phyloP scores from a whole-genome alignment of 2,888 invertebrate species.

The Heliconius sara region DNA sequence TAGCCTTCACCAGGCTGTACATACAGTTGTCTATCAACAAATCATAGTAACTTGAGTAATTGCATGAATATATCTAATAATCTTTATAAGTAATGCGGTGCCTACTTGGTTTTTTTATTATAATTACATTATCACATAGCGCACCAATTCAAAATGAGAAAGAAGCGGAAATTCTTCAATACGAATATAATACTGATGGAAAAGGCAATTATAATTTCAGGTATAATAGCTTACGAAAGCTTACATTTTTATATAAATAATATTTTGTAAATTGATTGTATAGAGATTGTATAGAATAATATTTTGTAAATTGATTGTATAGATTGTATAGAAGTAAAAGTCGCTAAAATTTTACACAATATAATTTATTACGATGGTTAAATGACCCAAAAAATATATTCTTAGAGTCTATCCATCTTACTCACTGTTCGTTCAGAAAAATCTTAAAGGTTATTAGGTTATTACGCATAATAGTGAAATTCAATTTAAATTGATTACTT shows the following conservation, averaged over 20 bases:
- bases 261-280: no score
- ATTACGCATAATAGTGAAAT: no score
- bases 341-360: no score
- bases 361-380: no score
- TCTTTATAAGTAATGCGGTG: constrained; percentile 9
- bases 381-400: no score
- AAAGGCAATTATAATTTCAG: constrained; percentile 53
- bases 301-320: no score
- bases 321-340: no score
- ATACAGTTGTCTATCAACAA: not conserved
- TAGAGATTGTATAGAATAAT: no score
- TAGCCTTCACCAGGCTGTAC: not conserved
- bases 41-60: not conserved
- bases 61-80: not conserved
- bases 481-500: no score
- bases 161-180: constrained; percentile 41
- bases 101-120: not conserved
- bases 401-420: no score
- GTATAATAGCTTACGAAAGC: not conserved
- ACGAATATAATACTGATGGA: constrained; percentile 48
- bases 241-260: not conserved
- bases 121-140: constrained; percentile 9
- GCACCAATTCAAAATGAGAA: constrained; percentile 39
- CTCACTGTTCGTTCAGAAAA: no score
- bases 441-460: no score